phyloP scores from a whole-genome alignment of 2,113 vertebrate species.

The Stigmatopora argus region DNA sequence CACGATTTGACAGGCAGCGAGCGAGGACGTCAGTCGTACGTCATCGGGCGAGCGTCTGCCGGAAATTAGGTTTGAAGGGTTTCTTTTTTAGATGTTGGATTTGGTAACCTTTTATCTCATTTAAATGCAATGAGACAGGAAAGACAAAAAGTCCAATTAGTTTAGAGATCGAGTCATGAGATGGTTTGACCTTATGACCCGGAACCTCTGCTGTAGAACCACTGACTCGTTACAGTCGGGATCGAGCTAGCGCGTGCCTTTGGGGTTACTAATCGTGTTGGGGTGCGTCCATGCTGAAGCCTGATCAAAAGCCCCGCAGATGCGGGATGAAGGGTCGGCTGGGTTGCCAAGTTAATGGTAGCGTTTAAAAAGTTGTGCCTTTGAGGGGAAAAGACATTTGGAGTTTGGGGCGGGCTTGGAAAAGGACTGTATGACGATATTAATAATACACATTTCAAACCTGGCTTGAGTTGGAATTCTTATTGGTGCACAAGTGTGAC shows the following conservation, averaged over 20 bases:
- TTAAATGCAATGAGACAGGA: conserved; percentile 17
- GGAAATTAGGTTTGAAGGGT: no score
- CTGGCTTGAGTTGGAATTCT: no score
- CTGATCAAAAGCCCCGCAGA: conserved; percentile 62
- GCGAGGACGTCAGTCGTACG: conserved; percentile 16
- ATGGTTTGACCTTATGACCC: not conserved
- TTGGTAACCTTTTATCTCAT: conserved; percentile 10
- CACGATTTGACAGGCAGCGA: conserved; percentile 20
- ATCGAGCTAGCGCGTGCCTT: conserved; percentile 17
- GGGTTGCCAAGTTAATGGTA: conserved; percentile 54
- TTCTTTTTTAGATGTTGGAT: not conserved
- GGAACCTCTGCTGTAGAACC: conserved; percentile 13
- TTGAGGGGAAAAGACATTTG: conserved; percentile 31
- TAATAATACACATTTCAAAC: not conserved
- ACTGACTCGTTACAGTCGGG: conserved; percentile 18
- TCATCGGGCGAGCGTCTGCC: not conserved
- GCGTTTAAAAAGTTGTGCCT: conserved; percentile 45
- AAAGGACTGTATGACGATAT: not conserved
- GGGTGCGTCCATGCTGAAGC: conserved; percentile 51
- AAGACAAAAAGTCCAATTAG: conserved; percentile 53
- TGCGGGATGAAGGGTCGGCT: conserved; percentile 42
- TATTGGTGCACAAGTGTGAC: not conserved
- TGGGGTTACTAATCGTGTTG: conserved; percentile 54
- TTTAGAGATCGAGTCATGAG: conserved; percentile 8
- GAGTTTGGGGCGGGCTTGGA: conserved; percentile 31